Evolutionary conservation across 2,113 vertebrate genomes (phyloP), one percentile per base, ranked within the genome.

Genomic region (Pteruthius melanotis): DNA sequence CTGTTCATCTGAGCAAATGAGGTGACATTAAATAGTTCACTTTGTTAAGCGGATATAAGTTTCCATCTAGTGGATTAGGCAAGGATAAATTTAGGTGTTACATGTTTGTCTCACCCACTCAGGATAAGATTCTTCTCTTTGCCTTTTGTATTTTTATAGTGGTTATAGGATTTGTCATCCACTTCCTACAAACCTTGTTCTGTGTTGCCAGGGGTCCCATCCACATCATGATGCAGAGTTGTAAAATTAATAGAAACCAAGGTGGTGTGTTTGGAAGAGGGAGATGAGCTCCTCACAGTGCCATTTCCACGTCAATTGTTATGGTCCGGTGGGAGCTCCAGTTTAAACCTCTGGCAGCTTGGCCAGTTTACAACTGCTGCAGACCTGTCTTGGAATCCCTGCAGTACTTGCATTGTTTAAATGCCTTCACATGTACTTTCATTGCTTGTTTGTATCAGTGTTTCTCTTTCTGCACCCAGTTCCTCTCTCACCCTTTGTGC

Each of bases 61-160:
- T 89, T 79, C 70, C 54, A 30, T 37, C 26, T 76, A 45, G 7
- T 85, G 26, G 53, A 85, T 93, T 89, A 89, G 30, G 44, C 5
- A 9, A 15, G 49, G 81, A 78, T 91, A 68, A 93, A 87, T 93
- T 22, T n/a, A 87, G 30, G 35, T 83, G 35, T 74, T 89, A 78
- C 7, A 2, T 65, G 20, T 92, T 83, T 94, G 35, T 82, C 52
- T 94, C 60, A n/a, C 52, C 31, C 44, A 64, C 11, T 27, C 90
- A 64, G 45, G 49, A 60, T 81, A 18, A 68, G 40, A 52, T 37
- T 68, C 47, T 90, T 95, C 47, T 75, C 52, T 65, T 96, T 78
- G 22, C 30, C 16, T 80, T 92, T 83, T 2, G 0, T 77, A n/a
- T 61, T n/a, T 11, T 90, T 63, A 18, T 18, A 35, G 45, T 3